phyloP scores from a whole-genome alignment of 2,113 vertebrate species.

The Bothrops jararaca region DNA sequence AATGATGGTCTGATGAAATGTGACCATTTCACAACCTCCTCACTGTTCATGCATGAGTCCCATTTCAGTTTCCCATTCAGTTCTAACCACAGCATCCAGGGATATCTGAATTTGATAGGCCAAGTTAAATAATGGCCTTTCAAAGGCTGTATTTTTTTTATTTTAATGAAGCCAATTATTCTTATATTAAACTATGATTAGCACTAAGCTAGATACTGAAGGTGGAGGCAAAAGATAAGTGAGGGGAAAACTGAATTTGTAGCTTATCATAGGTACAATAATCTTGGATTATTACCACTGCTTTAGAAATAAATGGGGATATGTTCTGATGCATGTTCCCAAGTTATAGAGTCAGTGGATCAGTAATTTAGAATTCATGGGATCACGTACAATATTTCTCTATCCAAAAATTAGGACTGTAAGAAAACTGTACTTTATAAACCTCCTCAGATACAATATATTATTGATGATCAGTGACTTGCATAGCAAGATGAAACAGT shows the following conservation, averaged over 20 bases:
- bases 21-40: background rate
- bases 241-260: background rate
- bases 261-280: background rate
- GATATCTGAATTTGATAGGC: background rate
- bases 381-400: background rate
- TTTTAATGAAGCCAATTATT: background rate
- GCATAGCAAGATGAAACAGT: conserved; percentile 71
- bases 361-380: background rate
- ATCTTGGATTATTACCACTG: background rate
- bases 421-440: background rate
- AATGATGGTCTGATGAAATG: background rate
- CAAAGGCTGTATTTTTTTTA: background rate
- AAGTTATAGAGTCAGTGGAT: background rate
- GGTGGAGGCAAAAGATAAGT: background rate
- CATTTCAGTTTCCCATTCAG: background rate
- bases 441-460: background rate
- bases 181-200: background rate
- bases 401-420: background rate
- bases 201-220: background rate
- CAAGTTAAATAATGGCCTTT: background rate
- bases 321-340: conserved; percentile 19
- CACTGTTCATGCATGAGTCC: too few relatives aligned
- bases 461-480: conserved; percentile 56
- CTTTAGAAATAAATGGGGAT: conserved; percentile 27
- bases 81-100: background rate